Conservation (phyloP, 2,113 vertebrate species). For the Microcebus ravelobensis region DNA sequence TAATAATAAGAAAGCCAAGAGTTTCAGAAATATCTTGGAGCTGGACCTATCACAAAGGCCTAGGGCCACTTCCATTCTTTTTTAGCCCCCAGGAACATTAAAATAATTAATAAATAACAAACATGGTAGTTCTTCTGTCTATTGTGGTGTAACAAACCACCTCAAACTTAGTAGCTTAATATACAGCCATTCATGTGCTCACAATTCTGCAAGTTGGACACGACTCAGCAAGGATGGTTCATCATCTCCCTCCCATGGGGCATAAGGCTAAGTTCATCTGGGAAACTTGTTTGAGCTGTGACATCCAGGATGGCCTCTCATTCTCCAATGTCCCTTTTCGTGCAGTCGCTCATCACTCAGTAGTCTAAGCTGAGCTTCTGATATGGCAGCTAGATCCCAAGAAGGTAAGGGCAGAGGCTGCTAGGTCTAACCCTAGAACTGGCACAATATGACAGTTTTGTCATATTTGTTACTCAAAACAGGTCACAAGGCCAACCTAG, state of each 20-base stretch:
- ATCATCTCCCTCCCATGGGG: not conserved
- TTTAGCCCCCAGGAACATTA: not conserved
- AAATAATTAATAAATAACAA: constrained; percentile 14
- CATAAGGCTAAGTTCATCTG: not conserved
- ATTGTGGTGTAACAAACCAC: not conserved
- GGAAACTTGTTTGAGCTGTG: not conserved
- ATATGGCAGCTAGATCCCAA: not conserved
- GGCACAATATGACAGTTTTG: not conserved
- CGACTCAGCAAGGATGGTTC: not conserved
- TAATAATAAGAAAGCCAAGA: not conserved
- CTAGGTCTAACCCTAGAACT: not conserved
- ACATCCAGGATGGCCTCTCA: not conserved
- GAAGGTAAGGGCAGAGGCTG: not conserved
- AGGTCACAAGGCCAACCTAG: not conserved
- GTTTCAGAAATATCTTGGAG: not conserved
- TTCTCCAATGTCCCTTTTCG: not conserved
- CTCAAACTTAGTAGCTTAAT: not conserved
- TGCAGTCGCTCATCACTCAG: not conserved
- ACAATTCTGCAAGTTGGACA: not conserved
- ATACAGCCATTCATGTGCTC: not conserved
- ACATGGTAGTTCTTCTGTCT: not conserved
- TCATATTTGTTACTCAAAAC: not conserved
- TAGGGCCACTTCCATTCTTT: not conserved
- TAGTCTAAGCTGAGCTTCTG: not conserved
- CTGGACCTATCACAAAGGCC: not conserved